Conservation (phyloP, 1,140 invertebrate species). For the Laupala kohalensis region DNA sequence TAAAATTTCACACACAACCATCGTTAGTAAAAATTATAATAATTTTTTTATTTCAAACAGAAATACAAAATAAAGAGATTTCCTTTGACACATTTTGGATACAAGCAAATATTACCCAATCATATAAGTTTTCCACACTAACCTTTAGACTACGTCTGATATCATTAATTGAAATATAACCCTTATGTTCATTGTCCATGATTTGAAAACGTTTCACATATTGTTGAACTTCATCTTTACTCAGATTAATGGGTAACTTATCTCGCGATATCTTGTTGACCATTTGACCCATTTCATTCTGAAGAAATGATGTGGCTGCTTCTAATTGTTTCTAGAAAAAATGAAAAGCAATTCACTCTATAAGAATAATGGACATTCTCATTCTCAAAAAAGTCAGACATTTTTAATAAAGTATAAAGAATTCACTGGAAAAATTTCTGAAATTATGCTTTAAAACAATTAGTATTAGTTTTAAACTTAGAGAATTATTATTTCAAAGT, state of each 20-base stretch:
- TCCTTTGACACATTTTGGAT: neutral
- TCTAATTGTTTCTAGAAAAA: constrained; percentile 57
- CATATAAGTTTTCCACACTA: constrained; percentile 21
- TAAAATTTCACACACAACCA: too few species aligned
- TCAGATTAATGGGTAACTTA: constrained; percentile 85
- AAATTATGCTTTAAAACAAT: too few species aligned
- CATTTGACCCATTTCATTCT: constrained; percentile 92
- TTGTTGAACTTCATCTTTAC: constrained; percentile 83
- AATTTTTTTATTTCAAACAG: neutral
- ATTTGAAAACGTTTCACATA: constrained; percentile 92
- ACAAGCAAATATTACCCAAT: too few species aligned
- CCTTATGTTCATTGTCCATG: constrained; percentile 91
- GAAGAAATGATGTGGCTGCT: constrained; percentile 67
- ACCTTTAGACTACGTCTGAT: constrained; percentile 90
- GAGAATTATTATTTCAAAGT: too few species aligned
- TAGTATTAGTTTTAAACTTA: too few species aligned
- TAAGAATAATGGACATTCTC: too few species aligned
- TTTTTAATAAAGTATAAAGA: too few species aligned
- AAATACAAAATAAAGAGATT: too few species aligned
- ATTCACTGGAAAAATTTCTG: too few species aligned
- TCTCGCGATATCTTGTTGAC: constrained; percentile 79
- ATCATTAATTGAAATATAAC: constrained; percentile 96
- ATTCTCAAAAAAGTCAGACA: too few species aligned
- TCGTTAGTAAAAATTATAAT: too few species aligned
- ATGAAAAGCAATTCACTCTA: too few species aligned